Evolutionary conservation across 2,797 vertebrate genomes (phyloP).

Genomic region (Carduelis carduelis): DNA sequence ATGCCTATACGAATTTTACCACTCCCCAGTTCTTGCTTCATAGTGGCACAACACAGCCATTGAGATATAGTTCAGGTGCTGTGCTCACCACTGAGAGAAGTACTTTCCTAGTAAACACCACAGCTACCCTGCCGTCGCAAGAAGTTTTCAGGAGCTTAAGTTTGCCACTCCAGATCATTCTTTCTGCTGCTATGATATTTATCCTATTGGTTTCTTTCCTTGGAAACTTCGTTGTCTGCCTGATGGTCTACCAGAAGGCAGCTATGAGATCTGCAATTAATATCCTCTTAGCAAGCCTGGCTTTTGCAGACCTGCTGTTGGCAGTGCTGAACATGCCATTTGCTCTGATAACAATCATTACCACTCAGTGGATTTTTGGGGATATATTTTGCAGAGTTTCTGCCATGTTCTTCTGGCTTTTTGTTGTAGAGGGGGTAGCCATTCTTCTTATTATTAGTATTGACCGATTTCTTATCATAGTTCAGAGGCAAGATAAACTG

Average conservation of each 20-base stretch:
- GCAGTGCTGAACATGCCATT: conserved; percentile 95
- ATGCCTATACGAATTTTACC: conserved; percentile 79
- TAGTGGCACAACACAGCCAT: conserved; percentile 60
- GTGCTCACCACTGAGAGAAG: conserved; percentile 67
- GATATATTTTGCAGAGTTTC: conserved; percentile 89
- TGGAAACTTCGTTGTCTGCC: conserved; percentile 94
- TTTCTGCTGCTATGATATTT: conserved; percentile 86
- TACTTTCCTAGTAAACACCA: conserved; percentile 63
- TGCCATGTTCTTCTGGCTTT: conserved; percentile 97
- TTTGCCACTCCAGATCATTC: conserved; percentile 90
- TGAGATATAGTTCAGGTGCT: conserved; percentile 67
- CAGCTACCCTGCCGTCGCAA: conserved; percentile 65
- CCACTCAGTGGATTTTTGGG: conserved; percentile 91
- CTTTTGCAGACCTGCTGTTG: conserved; percentile 95
- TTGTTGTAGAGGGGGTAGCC: conserved; percentile 92
- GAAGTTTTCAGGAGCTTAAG: conserved; percentile 76
- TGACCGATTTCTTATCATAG: conserved; percentile 96
- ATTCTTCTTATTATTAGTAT: conserved; percentile 97
- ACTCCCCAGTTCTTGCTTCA: conserved; percentile 68
- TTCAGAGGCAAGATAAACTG: conserved; percentile 94
- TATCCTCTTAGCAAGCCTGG: conserved; percentile 94
- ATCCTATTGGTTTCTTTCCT: conserved; percentile 89
- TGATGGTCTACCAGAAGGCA: conserved; percentile 98
- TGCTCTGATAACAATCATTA: conserved; percentile 88
- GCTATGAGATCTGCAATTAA: conserved; percentile 99